These are phyloP conservation scores for Pagetopsis macropterus DNA, from an alignment of 2,797 vertebrate genomes.

Conservation along the genomic window DNA sequence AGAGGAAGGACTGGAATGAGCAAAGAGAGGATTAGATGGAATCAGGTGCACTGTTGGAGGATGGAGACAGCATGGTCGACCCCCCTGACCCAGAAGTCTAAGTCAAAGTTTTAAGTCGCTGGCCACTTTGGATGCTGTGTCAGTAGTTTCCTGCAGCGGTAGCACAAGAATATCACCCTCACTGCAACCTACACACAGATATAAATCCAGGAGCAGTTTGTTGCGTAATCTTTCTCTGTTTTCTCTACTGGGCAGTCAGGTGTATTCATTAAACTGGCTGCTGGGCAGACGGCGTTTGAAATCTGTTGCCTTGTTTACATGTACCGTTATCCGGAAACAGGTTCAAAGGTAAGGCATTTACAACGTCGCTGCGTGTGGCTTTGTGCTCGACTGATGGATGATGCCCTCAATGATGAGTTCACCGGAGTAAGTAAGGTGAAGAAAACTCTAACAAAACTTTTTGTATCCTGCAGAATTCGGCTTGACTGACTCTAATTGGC, in stretches of 20 bases:
- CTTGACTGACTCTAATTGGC: conserved; percentile 61
- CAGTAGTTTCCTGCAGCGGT: conserved; percentile 20
- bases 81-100: conserved; percentile 11
- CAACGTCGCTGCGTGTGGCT: conserved; percentile 21
- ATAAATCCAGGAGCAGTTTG: conserved; percentile 50
- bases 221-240: conserved; percentile 65
- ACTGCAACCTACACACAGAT: conserved; percentile 27
- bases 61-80: conserved; percentile 25
- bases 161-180: conserved; percentile 3
- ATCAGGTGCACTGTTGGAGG: conserved; percentile 29
- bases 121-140: conserved; percentile 15
- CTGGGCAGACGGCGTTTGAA: conserved; percentile 56
- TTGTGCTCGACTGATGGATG: conserved; percentile 37
- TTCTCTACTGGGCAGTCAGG: conserved; percentile 72
- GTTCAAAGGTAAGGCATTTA: conserved; percentile 79
- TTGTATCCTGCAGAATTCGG: conserved; percentile 16
- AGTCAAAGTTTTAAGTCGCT: conserved; percentile 16
- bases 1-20: conserved; percentile 21
- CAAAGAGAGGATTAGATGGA: conserved; percentile 42
- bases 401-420: conserved; percentile 42
- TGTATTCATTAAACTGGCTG: conserved; percentile 65
- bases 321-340: conserved; percentile 64
- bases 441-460: conserved; percentile 3
- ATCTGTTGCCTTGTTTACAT: conserved; percentile 74
- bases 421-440: background rate